Evolutionary conservation across 2,113 vertebrate species (phyloP), one percentile per base, ranked within the genome.

Genomic region (Uria aalge): DNA sequence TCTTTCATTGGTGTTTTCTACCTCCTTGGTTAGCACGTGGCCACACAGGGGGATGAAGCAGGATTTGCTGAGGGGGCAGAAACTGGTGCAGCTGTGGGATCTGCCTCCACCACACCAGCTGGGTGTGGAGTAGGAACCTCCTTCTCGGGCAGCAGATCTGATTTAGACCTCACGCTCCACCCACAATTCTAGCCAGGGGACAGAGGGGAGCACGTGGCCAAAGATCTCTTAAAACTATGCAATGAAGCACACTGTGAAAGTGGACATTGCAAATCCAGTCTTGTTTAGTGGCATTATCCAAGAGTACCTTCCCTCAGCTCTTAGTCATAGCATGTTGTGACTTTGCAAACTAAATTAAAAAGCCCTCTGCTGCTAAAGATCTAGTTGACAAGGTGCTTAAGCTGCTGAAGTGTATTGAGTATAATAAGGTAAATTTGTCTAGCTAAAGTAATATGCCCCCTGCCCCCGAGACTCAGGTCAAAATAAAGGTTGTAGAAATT

Each of bases 291-390:
- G 10, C 59, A 15, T 73, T 63, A 60, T 52, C 40, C 43, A 76
- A 69, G 57, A 85, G 15, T 27, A 68, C 30, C 7, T 64, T 82
- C 30, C 53, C 9, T 85, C 22, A 40, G 13, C 34, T 77, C 19
- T 57, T 77, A 87, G 64, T 38, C 2, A 0, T 48, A 66, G 24
- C 40, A 38, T 30, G 8, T 7, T 0, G 0, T 85, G 52, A 30
- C 40, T 90, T 88, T 88, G 45, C 43, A 75, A 73, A 74, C 67
- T 76, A 45, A 88, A 82, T 85, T 62, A 53, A 91, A 89, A 77
- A 90, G 66, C n/a, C 29, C 47, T 90, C 60, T 84, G 19, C 55
- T 40, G 48, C 94, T 92, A 92, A 92, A 92, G 83, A 73, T 83
- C 50, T 79, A 55, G 24, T 47, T 92, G 77, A 80, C 38, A 47